Evolutionary conservation across 2,113 vertebrate species (phyloP), one percentile per base, ranked within the genome.

Genomic region (Myotis yumanensis): DNA sequence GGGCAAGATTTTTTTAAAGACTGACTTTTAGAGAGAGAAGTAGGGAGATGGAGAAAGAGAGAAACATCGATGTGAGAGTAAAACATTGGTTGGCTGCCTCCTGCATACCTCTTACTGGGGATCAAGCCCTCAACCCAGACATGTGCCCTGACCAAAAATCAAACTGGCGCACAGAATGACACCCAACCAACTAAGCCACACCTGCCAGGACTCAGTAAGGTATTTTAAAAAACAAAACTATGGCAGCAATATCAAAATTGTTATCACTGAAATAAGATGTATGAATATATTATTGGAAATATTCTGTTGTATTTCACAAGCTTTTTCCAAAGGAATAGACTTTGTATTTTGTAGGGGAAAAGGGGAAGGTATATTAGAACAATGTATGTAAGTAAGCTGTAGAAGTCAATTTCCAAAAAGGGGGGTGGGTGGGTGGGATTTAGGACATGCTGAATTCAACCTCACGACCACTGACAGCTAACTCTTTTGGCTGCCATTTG

Each of bases 231-330:
- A 2, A 7, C 32, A 88, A 76, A 90, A 57, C 23, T n/a, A 75
- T 2, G 8, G 62, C 12, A 93, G 75, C 3, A 95, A 16, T 83
- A 66, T 93, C 9, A 57, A 82, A 12, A 85, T 11, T 97, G 30
- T 16, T 84, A 59, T 79, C 52, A 90, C 30, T 37, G 40, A 86
- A 89, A 81, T 40, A 96, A 52, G 7, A 87, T 48, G 7, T 59
- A 81, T n/a, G 28, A 86, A 66, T 11, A 92, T 8, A 89, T 51
- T 52, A 92, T 4, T 90, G 20, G 86, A 93, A 86, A 93, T 62
- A 87, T 11, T 72, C 22, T 69, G 59, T 86, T 81, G 8, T 90
- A 93, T 46, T 87, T 89, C 43, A 80, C 30, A 95, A 93, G 28
- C 5, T 59, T 94, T 89, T 69, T 43, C 51, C 23, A 92, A 96